Evolutionary conservation across 2,113 vertebrate genomes (phyloP), one percentile per base, ranked within the genome.

Genomic region (Ellobius talpinus): DNA sequence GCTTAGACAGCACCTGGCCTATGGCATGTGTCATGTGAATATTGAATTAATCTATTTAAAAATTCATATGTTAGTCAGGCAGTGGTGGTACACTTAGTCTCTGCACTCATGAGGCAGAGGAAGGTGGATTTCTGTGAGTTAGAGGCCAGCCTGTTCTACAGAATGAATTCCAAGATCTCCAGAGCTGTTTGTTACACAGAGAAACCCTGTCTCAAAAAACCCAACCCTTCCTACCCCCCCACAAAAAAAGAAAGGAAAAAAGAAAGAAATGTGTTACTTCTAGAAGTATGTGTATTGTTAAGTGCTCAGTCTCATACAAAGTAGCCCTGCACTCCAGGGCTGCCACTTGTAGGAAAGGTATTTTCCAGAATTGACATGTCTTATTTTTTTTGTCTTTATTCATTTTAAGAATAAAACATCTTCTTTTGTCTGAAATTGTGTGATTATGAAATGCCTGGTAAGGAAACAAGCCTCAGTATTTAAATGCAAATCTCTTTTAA

Each of bases 321-420:
- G 78, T 77, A 94, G 68, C 85, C 33, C 29, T 36, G 93, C 23
- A 81, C 33, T 12, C 50, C 52, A 72, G 13, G 85, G 5, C 8
- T 95, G 65, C n/a, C 55, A 78, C 45, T 93, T 74, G 84, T 91
- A 23, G 87, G 58, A 68, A 72, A 42, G 36, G 10, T 73, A 5
- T 87, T 72, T 92, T 79, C 68, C 42, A 58, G 72, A 11, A 17
- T 66, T 84, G 70, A 1, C 87, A 21, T 89, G 2, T 68, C 31
- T 29, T 39, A 16, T n/a, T 92, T 85, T 86, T 77, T 84, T 73
- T 87, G 58, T 87, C 81, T 26, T 61, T 89, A 8, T 65, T 70
- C n/a, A 66, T 92, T 95, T 96, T 42, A 84, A 93, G 87, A 90
- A 92, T 87, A 82, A 39, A 81, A 91, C 58, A 29, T 82, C 65